These are phyloP conservation scores for Spisula subtruncata DNA, from an alignment of 2,888 invertebrate genomes.

Conservation along the genomic window DNA sequence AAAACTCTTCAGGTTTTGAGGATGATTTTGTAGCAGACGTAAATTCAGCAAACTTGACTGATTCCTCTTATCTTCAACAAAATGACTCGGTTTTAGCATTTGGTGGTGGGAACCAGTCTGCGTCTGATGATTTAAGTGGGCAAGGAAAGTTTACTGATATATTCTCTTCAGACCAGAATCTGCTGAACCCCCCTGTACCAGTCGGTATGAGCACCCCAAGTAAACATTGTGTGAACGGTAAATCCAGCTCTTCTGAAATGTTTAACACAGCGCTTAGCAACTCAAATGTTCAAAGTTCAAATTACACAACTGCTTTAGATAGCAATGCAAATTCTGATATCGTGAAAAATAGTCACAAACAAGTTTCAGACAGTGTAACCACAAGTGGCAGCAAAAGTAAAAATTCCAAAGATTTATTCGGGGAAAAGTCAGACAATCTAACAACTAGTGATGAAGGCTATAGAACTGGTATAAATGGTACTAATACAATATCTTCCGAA, in stretches of 20 bases:
- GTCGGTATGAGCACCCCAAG: conserved; percentile 71
- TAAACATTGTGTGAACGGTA: conserved; percentile 47
- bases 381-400: conserved; percentile 31
- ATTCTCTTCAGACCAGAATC: conserved; percentile 57
- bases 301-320: conserved; percentile 61
- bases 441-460: conserved; percentile 66
- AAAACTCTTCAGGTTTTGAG: conserved; percentile 61
- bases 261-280: conserved; percentile 61
- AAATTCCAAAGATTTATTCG: conserved; percentile 47
- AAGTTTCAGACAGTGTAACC: conserved; percentile 30
- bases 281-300: conserved; percentile 49
- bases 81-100: conserved; percentile 73
- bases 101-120: conserved; percentile 66
- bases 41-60: conserved; percentile 46
- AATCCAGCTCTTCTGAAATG: conserved; percentile 57
- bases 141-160: conserved; percentile 43
- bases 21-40: conserved; percentile 63
- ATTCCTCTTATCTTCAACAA: conserved; percentile 56
- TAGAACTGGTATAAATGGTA: conserved; percentile 57
- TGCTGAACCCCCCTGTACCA: conserved; percentile 67
- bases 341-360: conserved; percentile 23
- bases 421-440: conserved; percentile 56
- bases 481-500: conserved; percentile 44
- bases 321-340: conserved; percentile 31
- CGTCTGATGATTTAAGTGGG: conserved; percentile 27